Conservation (phyloP, 35 echinoderm and acorn worm genomes). For the Ptychodera flava region DNA sequence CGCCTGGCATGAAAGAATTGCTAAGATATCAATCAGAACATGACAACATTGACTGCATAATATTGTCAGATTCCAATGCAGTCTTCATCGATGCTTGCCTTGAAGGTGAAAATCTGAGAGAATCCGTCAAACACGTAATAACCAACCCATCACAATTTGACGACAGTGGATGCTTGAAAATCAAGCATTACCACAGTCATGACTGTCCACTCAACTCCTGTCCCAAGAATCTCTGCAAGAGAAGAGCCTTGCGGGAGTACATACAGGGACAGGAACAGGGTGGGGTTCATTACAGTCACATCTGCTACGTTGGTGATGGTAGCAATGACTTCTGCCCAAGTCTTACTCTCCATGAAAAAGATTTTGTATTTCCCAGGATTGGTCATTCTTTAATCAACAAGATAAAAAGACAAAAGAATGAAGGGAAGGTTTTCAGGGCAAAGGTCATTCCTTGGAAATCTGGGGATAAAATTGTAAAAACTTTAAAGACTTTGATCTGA, state of each 20-base stretch:
- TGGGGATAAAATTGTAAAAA: conserved; percentile 19
- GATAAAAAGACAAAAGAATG: conserved; percentile 4
- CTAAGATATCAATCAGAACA: conserved; percentile 35
- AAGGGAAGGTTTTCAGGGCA: conserved; percentile 10
- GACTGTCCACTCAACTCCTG: conserved; percentile 39
- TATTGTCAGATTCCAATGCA: conserved; percentile 53
- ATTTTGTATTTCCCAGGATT: conserved; percentile 56
- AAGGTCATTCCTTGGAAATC: conserved; percentile 21
- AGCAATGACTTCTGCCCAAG: conserved; percentile 63
- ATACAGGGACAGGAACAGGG: conserved; percentile 10
- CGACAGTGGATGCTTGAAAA: conserved; percentile 24
- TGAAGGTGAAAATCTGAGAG: neutral
- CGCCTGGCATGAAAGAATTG: conserved; percentile 47
- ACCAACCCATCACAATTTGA: conserved; percentile 62
- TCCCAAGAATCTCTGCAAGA: conserved; percentile 57
- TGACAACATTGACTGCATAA: conserved; percentile 44
- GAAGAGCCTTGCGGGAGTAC: conserved; percentile 19
- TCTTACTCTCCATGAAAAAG: conserved; percentile 20
- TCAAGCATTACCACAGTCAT: conserved; percentile 44
- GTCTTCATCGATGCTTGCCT: conserved; percentile 51
- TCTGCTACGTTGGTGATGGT: conserved; percentile 59
- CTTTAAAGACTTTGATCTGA: too few relatives aligned
- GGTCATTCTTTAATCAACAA: conserved; percentile 33
- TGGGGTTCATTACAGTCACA: conserved; percentile 17
- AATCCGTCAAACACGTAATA: conserved; percentile 14